Conservation (phyloP, 2,888 invertebrate genomes). For the Luperina testacea region DNA sequence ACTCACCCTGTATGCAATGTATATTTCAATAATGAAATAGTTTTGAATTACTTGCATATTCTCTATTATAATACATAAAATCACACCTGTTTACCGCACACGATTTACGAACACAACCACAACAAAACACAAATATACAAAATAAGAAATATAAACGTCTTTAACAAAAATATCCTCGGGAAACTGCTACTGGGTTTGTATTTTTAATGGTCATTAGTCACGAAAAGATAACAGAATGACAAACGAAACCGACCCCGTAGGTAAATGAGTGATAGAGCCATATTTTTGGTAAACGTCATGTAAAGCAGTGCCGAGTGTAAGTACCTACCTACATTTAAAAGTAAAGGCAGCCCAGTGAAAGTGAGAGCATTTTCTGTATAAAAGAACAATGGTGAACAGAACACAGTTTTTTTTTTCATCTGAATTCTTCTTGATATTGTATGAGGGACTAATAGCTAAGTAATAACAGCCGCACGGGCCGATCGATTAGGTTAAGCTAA, state of each 20-base stretch:
- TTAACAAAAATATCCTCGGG: slow-evolving; percentile 29
- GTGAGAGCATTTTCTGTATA: neutral
- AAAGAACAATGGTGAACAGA: neutral
- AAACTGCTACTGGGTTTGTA: slow-evolving; percentile 54
- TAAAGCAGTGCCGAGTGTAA: slow-evolving; percentile 7
- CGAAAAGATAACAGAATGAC: slow-evolving; percentile 67
- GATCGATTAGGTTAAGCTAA: neutral
- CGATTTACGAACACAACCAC: neutral
- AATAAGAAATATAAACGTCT: slow-evolving; percentile 35
- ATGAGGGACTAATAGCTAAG: neutral
- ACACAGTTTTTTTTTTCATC: neutral
- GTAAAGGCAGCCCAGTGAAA: neutral
- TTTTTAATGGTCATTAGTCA: slow-evolving; percentile 71
- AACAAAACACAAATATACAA: neutral
- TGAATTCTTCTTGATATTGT: neutral
- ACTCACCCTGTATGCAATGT: neutral
- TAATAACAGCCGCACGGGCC: neutral
- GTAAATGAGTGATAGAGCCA: slow-evolving; percentile 49
- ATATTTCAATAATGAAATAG: too few relatives aligned
- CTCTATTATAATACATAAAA: neutral
- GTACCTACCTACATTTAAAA: slow-evolving; percentile 7
- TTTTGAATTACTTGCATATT: neutral
- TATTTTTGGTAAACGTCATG: slow-evolving; percentile 42
- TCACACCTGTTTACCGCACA: neutral
- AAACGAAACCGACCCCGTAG: slow-evolving; percentile 65